phyloP scores from a whole-genome alignment of 2,797 vertebrate genomes.

The Macroramphosus scolopax region DNA sequence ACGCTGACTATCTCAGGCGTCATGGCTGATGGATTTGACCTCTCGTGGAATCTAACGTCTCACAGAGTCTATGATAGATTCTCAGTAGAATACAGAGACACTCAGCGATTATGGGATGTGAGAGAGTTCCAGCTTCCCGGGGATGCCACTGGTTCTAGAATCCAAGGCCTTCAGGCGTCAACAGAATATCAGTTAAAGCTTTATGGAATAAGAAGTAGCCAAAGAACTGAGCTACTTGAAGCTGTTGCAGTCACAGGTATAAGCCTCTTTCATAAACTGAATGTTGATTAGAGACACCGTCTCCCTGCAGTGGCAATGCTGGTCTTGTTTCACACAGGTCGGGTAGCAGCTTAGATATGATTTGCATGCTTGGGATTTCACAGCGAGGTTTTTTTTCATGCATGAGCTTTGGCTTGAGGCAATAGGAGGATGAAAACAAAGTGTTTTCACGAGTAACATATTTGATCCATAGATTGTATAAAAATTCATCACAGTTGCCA shows the following conservation, averaged over 20 bases:
- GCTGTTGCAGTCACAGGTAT: slow-evolving; percentile 78
- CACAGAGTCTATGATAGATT: slow-evolving; percentile 59
- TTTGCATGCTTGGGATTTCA: slow-evolving; percentile 56
- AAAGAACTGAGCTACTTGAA: slow-evolving; percentile 67
- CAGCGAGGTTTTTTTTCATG: background rate
- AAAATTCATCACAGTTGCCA: too few relatives aligned
- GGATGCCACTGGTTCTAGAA: slow-evolving; percentile 59
- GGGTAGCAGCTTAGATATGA: background rate
- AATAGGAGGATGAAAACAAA: slow-evolving; percentile 5
- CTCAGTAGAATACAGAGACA: slow-evolving; percentile 66
- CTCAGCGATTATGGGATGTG: slow-evolving; percentile 47
- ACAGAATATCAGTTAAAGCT: slow-evolving; percentile 74
- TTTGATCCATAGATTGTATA: too few relatives aligned
- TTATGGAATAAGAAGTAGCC: slow-evolving; percentile 67
- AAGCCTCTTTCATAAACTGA: slow-evolving; percentile 45
- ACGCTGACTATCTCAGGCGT: slow-evolving; percentile 59
- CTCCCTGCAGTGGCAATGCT: slow-evolving; percentile 6
- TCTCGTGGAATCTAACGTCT: slow-evolving; percentile 60
- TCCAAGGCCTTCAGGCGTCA: slow-evolving; percentile 65
- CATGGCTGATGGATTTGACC: slow-evolving; percentile 67
- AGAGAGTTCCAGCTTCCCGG: slow-evolving; percentile 61
- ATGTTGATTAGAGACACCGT: slow-evolving; percentile 15
- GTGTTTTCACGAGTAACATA: too few relatives aligned
- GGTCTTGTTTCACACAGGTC: slow-evolving; percentile 4
- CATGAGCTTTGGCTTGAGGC: slow-evolving; percentile 37